Percentiles rank a stretch among this genome's conserved stretches.
Evolutionary conservation across 2,113 vertebrate species (phyloP).

Genomic region (Circaetus gallicus): DNA sequence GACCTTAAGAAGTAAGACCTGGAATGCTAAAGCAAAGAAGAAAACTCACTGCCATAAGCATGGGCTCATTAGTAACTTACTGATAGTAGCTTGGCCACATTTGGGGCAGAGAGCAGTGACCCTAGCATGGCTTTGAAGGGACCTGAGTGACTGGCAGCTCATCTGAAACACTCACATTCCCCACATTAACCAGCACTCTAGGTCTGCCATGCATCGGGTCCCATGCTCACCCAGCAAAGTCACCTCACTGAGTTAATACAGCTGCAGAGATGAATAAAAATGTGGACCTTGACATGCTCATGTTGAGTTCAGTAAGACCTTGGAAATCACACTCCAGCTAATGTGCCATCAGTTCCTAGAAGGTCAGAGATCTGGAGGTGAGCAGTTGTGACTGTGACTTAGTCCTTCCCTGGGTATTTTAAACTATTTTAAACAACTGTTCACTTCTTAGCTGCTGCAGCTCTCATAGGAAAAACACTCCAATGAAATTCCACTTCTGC

Average conservation of each 20-base stretch:
- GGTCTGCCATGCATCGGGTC: neutral
- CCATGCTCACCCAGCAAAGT: neutral
- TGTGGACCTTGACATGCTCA: neutral
- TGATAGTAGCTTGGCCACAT: neutral
- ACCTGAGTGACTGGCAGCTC: neutral
- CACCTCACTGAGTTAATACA: neutral
- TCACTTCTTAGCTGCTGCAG: neutral
- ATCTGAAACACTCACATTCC: neutral
- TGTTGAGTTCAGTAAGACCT: neutral
- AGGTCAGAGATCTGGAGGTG: neutral
- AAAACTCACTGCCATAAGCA: neutral
- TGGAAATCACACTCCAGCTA: neutral
- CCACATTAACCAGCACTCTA: neutral
- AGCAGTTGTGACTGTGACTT: neutral
- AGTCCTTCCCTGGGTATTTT: neutral
- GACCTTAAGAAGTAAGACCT: neutral
- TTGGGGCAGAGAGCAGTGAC: neutral
- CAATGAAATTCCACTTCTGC: neutral
- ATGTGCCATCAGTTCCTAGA: neutral
- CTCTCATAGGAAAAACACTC: neutral
- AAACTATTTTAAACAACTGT: neutral
- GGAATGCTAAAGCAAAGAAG: neutral
- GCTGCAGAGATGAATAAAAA: neutral
- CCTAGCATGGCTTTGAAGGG: neutral
- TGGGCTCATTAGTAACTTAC: conserved; percentile 28